Conservation (phyloP, 2,888 invertebrate genomes). For the Ernsta delagoae region DNA sequence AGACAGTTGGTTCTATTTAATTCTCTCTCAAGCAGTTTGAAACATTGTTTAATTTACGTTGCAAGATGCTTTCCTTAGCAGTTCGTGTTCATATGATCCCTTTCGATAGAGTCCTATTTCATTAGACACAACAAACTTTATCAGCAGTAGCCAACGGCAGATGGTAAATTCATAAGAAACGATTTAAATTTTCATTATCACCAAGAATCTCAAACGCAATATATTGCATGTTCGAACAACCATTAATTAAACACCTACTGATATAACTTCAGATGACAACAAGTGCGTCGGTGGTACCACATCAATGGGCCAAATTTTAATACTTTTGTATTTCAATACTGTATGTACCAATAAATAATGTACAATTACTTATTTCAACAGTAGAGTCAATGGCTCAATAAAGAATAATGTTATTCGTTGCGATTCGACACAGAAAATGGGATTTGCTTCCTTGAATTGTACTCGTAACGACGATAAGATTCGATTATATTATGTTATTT, state of each 20-base stretch:
- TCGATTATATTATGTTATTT: constrained; percentile 30
- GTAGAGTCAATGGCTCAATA: neutral
- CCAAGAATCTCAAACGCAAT: neutral
- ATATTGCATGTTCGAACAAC: no score
- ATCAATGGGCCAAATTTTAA: neutral
- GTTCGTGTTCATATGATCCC: neutral
- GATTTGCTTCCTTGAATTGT: constrained; percentile 35
- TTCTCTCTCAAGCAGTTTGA: neutral
- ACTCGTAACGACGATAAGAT: constrained; percentile 16
- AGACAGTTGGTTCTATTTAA: neutral
- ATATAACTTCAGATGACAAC: neutral
- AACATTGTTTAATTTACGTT: no score
- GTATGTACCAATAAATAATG: neutral
- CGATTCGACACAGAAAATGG: constrained; percentile 34
- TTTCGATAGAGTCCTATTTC: neutral
- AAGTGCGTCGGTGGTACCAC: neutral
- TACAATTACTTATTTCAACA: neutral
- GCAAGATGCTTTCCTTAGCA: neutral
- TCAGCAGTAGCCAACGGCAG: neutral
- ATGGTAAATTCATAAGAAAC: neutral
- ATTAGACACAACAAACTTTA: neutral
- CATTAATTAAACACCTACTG: neutral
- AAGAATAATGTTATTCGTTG: constrained; percentile 15
- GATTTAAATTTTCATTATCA: neutral
- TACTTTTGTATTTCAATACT: no score